Evolutionary conservation across 1,140 invertebrate genomes (phyloP), one percentile per base, ranked within the genome.

Genomic region (Drosophila nigrodunni): DNA sequence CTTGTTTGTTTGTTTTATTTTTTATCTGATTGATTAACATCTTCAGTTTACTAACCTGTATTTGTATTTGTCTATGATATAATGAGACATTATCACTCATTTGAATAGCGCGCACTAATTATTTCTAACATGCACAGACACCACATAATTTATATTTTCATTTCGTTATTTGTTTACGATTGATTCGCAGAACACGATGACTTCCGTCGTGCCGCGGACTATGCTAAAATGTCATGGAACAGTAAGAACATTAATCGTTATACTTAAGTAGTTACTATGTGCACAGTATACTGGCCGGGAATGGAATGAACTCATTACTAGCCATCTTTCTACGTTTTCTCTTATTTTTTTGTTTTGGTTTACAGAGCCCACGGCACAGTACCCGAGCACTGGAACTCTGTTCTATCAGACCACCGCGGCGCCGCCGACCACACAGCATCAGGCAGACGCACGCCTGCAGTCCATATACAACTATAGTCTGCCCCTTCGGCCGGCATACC

Each of bases 221-320:
- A 96, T 94, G 94, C 95, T 79, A 94, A 96, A 91, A 95, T 96
- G 81, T 94, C 96, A 79, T 96, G 96, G 96, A 96, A 96, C 93
- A 96, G 96, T 97, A 93, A 96, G 96, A 95, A 81, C 75, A 71
- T 73, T 76, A 83, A 73, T 80, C 62, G 66, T 59, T 62, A 57
- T 8, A 39, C 58, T 18, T 69, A 67, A 78, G 72, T 74, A 65
- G 72, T 57, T 67, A 35, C 54, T 15, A 77, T 61, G 52, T 66
- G 54, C 34, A 34, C 21, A 43, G 49, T 41, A 10, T 25, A 35
- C 11, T 13, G 34, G 62, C 37, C 4, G 25, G 25, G 25, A 25
- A 47, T 30, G 6, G 21, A 30, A 30, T 37, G 13, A 37, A 9
- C 34, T 47, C 37, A 35, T 30, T 44, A 30, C 49, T 43, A 9